Evolutionary conservation across 2,113 vertebrate genomes (phyloP).

Genomic region (Gobiocypris rarus): DNA sequence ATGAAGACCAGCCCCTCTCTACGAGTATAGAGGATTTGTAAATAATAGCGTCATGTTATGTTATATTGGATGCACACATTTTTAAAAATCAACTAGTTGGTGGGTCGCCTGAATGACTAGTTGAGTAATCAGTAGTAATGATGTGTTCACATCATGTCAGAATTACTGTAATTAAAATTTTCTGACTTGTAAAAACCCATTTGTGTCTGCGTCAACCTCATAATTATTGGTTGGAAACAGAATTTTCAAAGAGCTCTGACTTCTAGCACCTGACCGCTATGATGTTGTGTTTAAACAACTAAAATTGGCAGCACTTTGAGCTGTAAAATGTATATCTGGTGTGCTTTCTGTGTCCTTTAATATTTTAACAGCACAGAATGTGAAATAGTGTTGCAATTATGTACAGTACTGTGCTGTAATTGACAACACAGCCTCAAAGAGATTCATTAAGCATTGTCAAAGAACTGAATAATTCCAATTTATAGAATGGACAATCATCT

Average conservation of each 20-base stretch:
- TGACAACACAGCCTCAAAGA: background rate
- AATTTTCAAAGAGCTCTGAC: background rate
- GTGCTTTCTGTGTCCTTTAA: background rate
- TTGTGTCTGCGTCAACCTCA: background rate
- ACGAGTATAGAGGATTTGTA: background rate
- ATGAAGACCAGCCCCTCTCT: background rate
- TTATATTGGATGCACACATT: background rate
- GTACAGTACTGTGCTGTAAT: background rate
- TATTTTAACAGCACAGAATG: background rate
- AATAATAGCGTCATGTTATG: background rate
- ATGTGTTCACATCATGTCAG: background rate
- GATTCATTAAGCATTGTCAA: no score
- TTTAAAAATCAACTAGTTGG: background rate
- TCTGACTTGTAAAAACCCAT: constrained; percentile 13
- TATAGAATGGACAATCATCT: background rate
- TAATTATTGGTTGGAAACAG: background rate
- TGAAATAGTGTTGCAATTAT: background rate
- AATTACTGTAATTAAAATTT: constrained; percentile 21
- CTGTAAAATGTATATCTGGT: background rate
- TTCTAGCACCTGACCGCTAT: background rate
- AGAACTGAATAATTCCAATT: no score
- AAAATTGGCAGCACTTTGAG: background rate
- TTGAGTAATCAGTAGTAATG: constrained; percentile 11
- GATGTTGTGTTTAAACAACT: background rate
- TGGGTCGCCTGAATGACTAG: constrained; percentile 22